Base-by-base conservation (phyloP, 2,113 vertebrate genomes). In the Indri indri region DNA sequence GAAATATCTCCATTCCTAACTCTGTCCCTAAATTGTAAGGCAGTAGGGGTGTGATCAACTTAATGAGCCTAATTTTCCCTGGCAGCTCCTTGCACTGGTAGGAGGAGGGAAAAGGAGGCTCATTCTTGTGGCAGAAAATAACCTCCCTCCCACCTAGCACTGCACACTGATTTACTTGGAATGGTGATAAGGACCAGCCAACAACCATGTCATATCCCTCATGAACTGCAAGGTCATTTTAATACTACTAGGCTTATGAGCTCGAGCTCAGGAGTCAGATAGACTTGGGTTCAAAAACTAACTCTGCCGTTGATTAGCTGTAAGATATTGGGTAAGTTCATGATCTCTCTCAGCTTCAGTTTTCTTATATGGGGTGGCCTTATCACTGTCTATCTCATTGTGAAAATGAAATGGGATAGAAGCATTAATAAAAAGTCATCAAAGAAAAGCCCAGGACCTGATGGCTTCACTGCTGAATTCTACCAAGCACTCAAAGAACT, bases 11-110 rank as follows among this genome's bases (percentile, higher is more conserved):
- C 42, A 65, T 65, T 91, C 63, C 52, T 81, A 63, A 95, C 27
- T 42, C 3, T 34, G 4, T 81, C 90, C 47, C 94, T 61, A 71
- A 54, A 65, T 54, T 65, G 52, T 68, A 97, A 97, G 89, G 52
- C 17, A 65, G 73, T 71, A 93, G 63, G 47, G n/a, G 17, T 83
- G 13, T 76, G 93, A 94, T 89, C 34, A 59, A 68, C 57, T 30
- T 92, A 95, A 88, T 80, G 63, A 95, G 74, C 37, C 13, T 74
- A 52, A 30, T 91, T 98, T 95, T 83, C 77, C 79, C 18, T n/a
- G 47, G 59, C 83, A 77, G 45, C 34, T 96, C 83, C 23, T 91
- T 79, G 45, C 3, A 25, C 11, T 54, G n/a, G 66, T 61, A 32
- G 11, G 1, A 50, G 84, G 59, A 94, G 54, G 85, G 47, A 91